Base-by-base conservation (phyloP, 2,113 vertebrate genomes). In the Eclectus roratus region DNA sequence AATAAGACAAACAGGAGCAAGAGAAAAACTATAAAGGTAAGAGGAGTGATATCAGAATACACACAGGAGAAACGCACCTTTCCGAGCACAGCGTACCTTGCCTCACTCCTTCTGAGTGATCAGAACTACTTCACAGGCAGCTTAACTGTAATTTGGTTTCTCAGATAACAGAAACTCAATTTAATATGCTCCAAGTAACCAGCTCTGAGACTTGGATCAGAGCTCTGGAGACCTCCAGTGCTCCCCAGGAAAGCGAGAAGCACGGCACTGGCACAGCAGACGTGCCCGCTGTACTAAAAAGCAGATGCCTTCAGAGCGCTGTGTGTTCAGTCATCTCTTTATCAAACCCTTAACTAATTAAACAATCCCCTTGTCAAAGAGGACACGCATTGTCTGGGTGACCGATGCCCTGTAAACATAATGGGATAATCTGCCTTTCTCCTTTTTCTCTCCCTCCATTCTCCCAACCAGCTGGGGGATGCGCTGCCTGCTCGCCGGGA, bases 301-400 rank as follows among this genome's bases (percentile, higher is more conserved):
- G 89, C 87, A 97, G 93, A 96, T 97, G 95, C 97, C 97, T 96
- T 95, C 92, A 90, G 94, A 96, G 92, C 52, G 5, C 68, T 83
- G 24, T 23, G 12, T 91, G 94, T 66, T 92, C 50, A 96, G 90
- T 85, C 93, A 96, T 96, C 96, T 79, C 94, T 91, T 93, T 89
- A 96, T 81, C 95, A 91, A 93, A 66, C 70, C 94, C 94, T 92
- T 78, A 87, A 93, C 93, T 96, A 95, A 97, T 96, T 94, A 96
- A 96, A 94, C 90, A 93, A 80, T 73, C 72, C 82, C 70, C 95
- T 83, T 89, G 95, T 96, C 96, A 94, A 89, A 93, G 88, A 39
- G 84, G 87, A 89, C 86, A 61, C 74, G 50, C 90, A 85, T 88
- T 91, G 95, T 94, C 74, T 91, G 73, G 66, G 95, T 83, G 94